phyloP scores from a whole-genome alignment of 2,888 invertebrate genomes.

The Ischnus inquisitorius region DNA sequence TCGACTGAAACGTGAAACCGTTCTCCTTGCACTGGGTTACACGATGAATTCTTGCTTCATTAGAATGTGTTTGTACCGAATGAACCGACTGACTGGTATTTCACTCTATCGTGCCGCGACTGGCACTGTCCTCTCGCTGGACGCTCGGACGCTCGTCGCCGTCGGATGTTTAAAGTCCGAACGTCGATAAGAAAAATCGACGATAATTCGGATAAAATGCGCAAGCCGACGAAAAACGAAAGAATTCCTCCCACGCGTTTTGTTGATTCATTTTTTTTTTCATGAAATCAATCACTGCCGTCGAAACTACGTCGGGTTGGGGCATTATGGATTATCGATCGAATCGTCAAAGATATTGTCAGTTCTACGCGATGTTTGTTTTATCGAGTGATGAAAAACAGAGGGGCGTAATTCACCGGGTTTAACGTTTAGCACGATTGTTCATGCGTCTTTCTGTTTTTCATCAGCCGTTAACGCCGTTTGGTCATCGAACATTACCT shows the following conservation, averaged over 20 bases:
- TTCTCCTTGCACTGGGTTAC: slow-evolving; percentile 33
- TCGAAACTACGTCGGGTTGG: background rate
- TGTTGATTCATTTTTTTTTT: background rate
- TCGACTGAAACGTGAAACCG: slow-evolving; percentile 41
- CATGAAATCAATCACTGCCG: background rate
- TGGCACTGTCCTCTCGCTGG: background rate
- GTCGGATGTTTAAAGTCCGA: slow-evolving; percentile 7
- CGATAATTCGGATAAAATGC: background rate
- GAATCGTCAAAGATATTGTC: background rate
- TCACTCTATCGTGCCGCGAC: background rate
- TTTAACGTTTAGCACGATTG: too few species aligned
- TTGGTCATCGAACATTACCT: background rate
- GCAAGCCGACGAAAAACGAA: background rate
- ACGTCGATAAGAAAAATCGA: slow-evolving; percentile 8
- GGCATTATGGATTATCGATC: background rate
- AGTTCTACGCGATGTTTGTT: background rate
- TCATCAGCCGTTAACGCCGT: background rate
- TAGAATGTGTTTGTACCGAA: slow-evolving; percentile 31
- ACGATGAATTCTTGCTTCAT: slow-evolving; percentile 31
- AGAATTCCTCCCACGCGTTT: background rate
- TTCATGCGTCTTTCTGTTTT: too few species aligned
- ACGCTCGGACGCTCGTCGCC: background rate
- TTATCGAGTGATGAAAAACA: too few species aligned
- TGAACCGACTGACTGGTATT: background rate
- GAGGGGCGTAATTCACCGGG: too few species aligned